Percentiles rank a stretch among this genome's conserved stretches.
Evolutionary conservation across 1,140 invertebrate species (phyloP).

Genomic region (Drosophila pectinifera): DNA sequence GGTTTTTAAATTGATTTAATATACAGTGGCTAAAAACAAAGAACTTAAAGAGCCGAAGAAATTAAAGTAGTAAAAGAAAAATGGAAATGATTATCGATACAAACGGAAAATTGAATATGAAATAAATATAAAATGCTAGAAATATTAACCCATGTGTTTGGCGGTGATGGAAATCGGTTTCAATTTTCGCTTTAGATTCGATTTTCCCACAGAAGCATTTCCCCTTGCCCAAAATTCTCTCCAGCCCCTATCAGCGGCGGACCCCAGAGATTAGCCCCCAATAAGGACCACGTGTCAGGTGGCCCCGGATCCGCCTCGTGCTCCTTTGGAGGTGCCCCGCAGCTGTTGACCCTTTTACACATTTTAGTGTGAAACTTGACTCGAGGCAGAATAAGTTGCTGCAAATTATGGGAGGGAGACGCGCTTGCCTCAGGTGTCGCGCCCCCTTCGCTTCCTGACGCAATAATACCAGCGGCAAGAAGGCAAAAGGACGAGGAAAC

Average conservation of each 20-base stretch:
- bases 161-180: slow-evolving; percentile 34
- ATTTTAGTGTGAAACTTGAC: slow-evolving; percentile 76
- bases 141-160: slow-evolving; percentile 68
- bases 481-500: slow-evolving; percentile 17
- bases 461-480: slow-evolving; percentile 27
- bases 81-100: slow-evolving; percentile 71
- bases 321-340: slow-evolving; percentile 23
- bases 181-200: slow-evolving; percentile 22
- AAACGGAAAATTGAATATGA: slow-evolving; percentile 78
- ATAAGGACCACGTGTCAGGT: slow-evolving; percentile 18
- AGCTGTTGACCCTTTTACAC: slow-evolving; percentile 72
- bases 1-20: slow-evolving; percentile 43
- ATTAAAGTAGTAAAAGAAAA: slow-evolving; percentile 65
- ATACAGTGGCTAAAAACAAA: slow-evolving; percentile 44
- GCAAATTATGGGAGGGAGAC: slow-evolving; percentile 68
- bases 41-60: slow-evolving; percentile 35
- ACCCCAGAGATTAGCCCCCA: slow-evolving; percentile 65
- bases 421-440: slow-evolving; percentile 27
- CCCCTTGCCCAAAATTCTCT: not conserved
- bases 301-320: slow-evolving; percentile 10
- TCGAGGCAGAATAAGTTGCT: slow-evolving; percentile 69
- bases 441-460: not conserved
- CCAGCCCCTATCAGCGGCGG: slow-evolving; percentile 7
- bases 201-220: not conserved
- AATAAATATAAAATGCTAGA: slow-evolving; percentile 76